Evolutionary conservation across 2,797 vertebrate species (phyloP).

Genomic region (Perodicticus potto): DNA sequence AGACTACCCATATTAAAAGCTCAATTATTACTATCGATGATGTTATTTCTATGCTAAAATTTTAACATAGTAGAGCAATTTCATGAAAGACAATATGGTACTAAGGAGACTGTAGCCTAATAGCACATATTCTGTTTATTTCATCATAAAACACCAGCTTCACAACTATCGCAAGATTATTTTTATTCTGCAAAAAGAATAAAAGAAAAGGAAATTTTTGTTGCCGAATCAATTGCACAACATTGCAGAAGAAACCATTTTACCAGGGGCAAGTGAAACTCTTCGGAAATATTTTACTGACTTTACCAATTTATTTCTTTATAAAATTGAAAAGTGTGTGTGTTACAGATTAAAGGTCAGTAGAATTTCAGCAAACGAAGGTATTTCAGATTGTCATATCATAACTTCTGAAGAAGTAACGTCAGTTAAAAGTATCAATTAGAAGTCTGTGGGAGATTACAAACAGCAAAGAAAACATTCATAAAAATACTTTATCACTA

Average conservation of each 20-base stretch:
- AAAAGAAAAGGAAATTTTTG: neutral
- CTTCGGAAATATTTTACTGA: neutral
- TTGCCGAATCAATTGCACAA: neutral
- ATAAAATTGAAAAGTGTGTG: neutral
- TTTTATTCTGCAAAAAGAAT: neutral
- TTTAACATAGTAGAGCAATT: neutral
- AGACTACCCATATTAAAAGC: neutral
- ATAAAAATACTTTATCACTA: neutral
- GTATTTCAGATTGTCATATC: neutral
- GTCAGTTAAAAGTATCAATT: neutral
- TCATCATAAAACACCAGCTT: neutral
- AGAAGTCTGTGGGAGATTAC: neutral
- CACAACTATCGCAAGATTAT: neutral
- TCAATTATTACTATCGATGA: neutral
- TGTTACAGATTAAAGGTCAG: neutral
- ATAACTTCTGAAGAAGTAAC: neutral
- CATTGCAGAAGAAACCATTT: slow-evolving; percentile 2
- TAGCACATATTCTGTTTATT: neutral
- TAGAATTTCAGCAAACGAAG: neutral
- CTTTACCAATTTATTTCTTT: slow-evolving; percentile 31
- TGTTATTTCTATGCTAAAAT: neutral
- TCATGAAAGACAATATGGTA: neutral
- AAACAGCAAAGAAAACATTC: neutral
- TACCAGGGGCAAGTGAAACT: neutral
- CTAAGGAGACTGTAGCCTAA: neutral